Percentiles rank a stretch among this genome's conserved stretches.
Conservation (phyloP, 2,113 vertebrate genomes). For the Oceanodroma tethys region DNA sequence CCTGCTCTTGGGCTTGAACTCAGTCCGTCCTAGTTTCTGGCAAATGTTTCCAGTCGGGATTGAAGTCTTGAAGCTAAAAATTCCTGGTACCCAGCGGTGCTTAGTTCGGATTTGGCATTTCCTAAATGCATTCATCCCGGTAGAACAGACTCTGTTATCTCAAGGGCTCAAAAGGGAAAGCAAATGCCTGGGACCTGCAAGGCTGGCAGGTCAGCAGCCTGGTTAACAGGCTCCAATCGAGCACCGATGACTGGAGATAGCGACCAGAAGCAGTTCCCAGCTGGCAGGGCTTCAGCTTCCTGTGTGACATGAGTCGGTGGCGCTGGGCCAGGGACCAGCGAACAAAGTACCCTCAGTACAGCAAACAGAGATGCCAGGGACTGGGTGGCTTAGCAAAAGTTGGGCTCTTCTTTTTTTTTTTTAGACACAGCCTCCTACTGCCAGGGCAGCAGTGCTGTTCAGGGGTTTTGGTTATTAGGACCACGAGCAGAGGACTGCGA, state of each 20-base stretch:
- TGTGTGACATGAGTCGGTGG: slow-evolving; percentile 17
- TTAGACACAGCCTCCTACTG: not conserved
- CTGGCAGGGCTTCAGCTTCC: slow-evolving; percentile 34
- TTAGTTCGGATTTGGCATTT: not conserved
- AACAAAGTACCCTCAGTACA: slow-evolving; percentile 48
- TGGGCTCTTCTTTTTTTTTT: not conserved
- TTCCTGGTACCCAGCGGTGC: not conserved
- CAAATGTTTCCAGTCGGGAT: not conserved
- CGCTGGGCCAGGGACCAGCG: not conserved
- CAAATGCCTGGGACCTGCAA: not conserved
- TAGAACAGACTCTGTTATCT: not conserved
- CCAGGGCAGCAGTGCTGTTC: not conserved
- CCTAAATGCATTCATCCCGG: not conserved
- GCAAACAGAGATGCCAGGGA: not conserved
- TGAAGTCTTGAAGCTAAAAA: not conserved
- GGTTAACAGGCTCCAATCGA: not conserved
- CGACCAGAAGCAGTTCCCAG: not conserved
- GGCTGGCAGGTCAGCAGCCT: not conserved
- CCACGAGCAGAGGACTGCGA: not conserved
- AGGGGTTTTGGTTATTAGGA: not conserved
- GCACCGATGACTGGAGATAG: not conserved
- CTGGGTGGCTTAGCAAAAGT: not conserved
- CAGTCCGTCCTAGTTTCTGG: not conserved
- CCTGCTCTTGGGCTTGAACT: not conserved
- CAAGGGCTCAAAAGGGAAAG: not conserved